Percentiles rank a stretch among this genome's conserved stretches.
Evolutionary conservation across 2,888 invertebrate genomes (phyloP).

Genomic region (Drosophila mimetica): DNA sequence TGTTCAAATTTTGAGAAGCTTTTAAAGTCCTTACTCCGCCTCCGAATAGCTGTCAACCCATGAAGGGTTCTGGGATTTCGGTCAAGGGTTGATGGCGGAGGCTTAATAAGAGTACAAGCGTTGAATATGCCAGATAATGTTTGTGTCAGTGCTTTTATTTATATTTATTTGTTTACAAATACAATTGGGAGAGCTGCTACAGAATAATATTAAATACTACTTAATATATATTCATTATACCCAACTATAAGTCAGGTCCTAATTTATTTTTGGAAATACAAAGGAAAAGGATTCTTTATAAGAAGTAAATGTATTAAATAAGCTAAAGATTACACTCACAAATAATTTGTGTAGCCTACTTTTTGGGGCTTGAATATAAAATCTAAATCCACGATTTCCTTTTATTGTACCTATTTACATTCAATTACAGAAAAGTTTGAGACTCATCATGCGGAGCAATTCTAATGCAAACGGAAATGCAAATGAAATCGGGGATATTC

Average conservation of each 20-base stretch:
- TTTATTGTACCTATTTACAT: conserved; percentile 2
- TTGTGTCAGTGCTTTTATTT: background rate
- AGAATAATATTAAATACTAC: no score
- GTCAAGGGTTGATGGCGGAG: conserved; percentile 6
- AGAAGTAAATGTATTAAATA: no score
- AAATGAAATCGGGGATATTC: conserved; percentile 21
- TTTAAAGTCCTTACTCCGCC: conserved; percentile 16
- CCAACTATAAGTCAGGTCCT: no score
- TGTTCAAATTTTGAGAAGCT: conserved; percentile 27
- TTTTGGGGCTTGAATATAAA: background rate
- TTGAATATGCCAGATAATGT: background rate
- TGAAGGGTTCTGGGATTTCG: background rate
- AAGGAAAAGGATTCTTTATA: no score
- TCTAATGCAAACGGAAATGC: conserved; percentile 22
- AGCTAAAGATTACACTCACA: background rate
- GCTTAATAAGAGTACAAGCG: conserved; percentile 5
- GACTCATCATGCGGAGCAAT: background rate
- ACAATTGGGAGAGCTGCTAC: no score
- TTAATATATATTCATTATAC: no score
- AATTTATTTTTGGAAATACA: no score
- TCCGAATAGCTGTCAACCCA: conserved; percentile 5
- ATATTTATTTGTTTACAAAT: background rate
- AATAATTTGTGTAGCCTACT: background rate
- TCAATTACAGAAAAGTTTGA: background rate
- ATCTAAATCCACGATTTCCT: background rate